These are phyloP conservation scores for Nerophis ophidion DNA, from an alignment of 2,113 vertebrate species.

Conservation along the genomic window DNA sequence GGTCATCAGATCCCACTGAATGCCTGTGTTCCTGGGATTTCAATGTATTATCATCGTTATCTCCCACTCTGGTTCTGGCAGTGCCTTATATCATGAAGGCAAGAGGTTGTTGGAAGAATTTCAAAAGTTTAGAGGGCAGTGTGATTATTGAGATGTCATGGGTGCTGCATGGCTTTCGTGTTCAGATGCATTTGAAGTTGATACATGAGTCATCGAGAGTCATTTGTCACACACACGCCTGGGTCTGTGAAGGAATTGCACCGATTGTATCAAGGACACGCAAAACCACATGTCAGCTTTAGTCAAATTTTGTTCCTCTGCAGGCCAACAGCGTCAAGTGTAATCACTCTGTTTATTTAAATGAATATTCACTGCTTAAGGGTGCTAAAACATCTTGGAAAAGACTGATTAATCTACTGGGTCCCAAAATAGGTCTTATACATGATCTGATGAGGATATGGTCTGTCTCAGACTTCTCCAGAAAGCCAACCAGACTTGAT, in stretches of 20 bases:
- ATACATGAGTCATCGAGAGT: constrained; percentile 49
- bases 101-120: constrained; percentile 21
- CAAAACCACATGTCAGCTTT: constrained; percentile 40
- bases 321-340: constrained; percentile 38
- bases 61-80: constrained; percentile 42
- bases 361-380: constrained; percentile 26
- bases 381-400: constrained; percentile 20
- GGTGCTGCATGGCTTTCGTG: not conserved
- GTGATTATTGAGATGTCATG: constrained; percentile 9
- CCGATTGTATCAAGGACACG: constrained; percentile 4
- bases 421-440: constrained; percentile 13
- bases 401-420: constrained; percentile 16
- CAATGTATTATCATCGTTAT: constrained; percentile 63
- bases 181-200: constrained; percentile 51
- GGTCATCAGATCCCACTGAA: constrained; percentile 61
- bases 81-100: constrained; percentile 38
- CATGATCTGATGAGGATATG: constrained; percentile 23
- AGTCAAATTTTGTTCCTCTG: constrained; percentile 25
- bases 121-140: constrained; percentile 15
- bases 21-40: constrained; percentile 51
- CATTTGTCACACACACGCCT: constrained; percentile 44
- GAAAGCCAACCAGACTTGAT: constrained; percentile 41
- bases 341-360: constrained; percentile 43
- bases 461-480: constrained; percentile 19
- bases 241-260: constrained; percentile 7